Evolutionary conservation across 2,888 invertebrate genomes (phyloP).

Genomic region (Sinotaia quadrata): DNA sequence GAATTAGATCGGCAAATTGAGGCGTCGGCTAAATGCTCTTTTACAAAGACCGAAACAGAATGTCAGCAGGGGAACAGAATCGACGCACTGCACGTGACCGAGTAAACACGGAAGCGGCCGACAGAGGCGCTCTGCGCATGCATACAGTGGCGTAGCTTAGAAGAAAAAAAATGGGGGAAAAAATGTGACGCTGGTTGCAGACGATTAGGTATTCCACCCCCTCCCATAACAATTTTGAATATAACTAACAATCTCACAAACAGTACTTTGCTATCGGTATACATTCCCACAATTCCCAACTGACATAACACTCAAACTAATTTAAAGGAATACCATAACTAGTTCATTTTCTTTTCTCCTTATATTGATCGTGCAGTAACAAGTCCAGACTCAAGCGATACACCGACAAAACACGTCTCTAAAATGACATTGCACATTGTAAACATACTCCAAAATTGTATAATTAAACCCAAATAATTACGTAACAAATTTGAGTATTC

Average conservation of each 20-base stretch:
- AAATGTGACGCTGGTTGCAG: conserved; percentile 6
- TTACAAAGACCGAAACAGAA: conserved; percentile 6
- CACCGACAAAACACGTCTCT: background rate
- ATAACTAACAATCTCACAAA: background rate
- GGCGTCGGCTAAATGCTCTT: background rate
- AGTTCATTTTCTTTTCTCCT: conserved; percentile 7
- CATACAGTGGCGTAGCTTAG: conserved; percentile 15
- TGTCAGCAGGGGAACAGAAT: conserved; percentile 20
- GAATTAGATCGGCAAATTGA: background rate
- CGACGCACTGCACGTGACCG: conserved; percentile 22
- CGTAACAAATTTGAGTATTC: too few relatives aligned
- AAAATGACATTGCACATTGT: background rate
- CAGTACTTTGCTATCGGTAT: conserved; percentile 13
- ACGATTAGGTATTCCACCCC: conserved; percentile 23
- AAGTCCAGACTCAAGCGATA: conserved; percentile 19
- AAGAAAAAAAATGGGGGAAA: too few relatives aligned
- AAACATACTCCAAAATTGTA: too few relatives aligned
- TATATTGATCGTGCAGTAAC: conserved; percentile 21
- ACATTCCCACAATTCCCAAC: conserved; percentile 16
- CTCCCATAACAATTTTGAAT: background rate
- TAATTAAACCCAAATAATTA: too few relatives aligned
- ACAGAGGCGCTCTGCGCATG: conserved; percentile 27
- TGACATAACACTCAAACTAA: too few relatives aligned
- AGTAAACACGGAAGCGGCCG: conserved; percentile 28
- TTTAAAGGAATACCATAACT: background rate